Percentiles rank a stretch among this genome's conserved stretches.
These are phyloP conservation scores for Pharmacophagus antenor DNA, from an alignment of 2,888 invertebrate species.

Conservation along the genomic window DNA sequence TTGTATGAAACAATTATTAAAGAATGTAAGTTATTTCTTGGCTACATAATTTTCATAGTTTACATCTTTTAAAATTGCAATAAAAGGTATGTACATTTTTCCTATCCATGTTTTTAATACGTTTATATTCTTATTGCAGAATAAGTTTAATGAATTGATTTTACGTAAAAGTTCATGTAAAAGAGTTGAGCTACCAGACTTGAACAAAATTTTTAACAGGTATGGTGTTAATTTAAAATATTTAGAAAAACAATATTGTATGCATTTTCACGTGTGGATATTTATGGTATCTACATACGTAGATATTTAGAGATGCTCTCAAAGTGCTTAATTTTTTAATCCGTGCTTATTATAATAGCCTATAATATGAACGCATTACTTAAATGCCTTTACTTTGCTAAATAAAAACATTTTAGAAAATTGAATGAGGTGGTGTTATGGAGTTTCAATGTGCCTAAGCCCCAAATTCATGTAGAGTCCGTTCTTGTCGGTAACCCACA, in stretches of 20 bases:
- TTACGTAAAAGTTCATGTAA: not conserved
- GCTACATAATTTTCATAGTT: too few species aligned
- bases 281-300: too few species aligned
- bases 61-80: not conserved
- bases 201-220: conserved; percentile 1
- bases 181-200: not conserved
- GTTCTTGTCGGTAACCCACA: conserved; percentile 21
- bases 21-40: not conserved
- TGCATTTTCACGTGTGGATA: too few species aligned
- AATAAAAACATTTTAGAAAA: conserved; percentile 8
- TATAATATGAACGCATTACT: not conserved
- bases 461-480: not conserved
- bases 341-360: not conserved
- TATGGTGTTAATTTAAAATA: not conserved
- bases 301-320: not conserved
- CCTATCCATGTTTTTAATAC: not conserved
- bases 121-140: not conserved
- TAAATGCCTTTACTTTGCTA: not conserved
- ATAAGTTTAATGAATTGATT: not conserved
- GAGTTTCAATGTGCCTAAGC: not conserved
- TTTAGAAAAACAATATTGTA: not conserved
- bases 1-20: not conserved
- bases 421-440: conserved; percentile 3
- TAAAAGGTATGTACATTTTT: not conserved
- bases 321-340: not conserved